Evolutionary conservation across 2,113 vertebrate species (phyloP), one percentile per base, ranked within the genome.

Genomic region (Plecotus auritus): DNA sequence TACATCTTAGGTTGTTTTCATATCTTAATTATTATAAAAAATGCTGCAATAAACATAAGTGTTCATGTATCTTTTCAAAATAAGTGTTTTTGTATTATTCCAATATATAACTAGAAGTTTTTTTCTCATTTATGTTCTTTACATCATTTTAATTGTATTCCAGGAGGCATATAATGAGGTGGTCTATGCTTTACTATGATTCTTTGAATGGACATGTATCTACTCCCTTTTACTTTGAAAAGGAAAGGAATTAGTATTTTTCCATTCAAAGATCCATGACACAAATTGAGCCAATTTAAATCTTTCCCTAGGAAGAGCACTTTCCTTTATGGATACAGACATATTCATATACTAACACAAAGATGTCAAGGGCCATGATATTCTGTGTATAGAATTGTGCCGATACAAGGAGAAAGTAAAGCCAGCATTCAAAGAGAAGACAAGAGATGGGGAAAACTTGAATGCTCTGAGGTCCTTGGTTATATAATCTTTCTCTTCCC

Each of bases 221-320:
- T 90, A 9, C 13, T 67, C 12, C 35, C 32, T 83, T 70, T 61
- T 49, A 16, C 3, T 80, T 47, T 54, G 23, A 40, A 9, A 73
- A 80, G 10, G 11, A 32, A 77, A 87, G 45, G 20, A 17, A 4
- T 54, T 64, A 26, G 2, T 23, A 51, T 87, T n/a, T 13, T 1
- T 82, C 5, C 23, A 59, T 9, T 82, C 30, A 20, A 26, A 69
- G 28, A 23, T 83, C 5, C 64, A 47, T 47, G n/a, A 74, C 23
- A 76, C 5, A 89, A 61, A 83, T 0, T 28, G 22, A 74, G 5
- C 4, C 42, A 49, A 0, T 28, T 66, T 72, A 51, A 56, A 7
- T 16, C 35, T 35, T 70, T 80, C 4, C 26, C 7, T 78, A 30
- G 5, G 3, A 18, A 26, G 5, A 42, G 0, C 0, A 2, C 37